Evolutionary conservation across 2,113 vertebrate species (phyloP), one percentile per base, ranked within the genome.

Genomic region (Ptilorrhoa leucosticta): DNA sequence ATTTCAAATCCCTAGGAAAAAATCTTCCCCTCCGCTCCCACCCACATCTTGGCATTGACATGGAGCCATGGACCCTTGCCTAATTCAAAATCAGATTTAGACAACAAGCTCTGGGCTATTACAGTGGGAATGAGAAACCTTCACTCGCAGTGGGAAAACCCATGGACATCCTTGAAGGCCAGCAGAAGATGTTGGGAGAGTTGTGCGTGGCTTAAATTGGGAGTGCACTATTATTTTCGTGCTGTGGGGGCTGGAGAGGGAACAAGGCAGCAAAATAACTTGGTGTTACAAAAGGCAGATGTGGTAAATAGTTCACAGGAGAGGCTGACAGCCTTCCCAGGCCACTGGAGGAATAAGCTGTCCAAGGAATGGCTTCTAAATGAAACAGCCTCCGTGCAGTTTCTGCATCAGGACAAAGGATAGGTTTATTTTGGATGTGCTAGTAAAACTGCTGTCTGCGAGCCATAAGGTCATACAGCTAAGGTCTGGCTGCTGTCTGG

Each of bases 361-460:
- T 94, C 93, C 88, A 87, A 96, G 89, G 64, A 95, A 88, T 7
- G 28, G 61, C 68, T 94, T 90, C 93, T 93, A 95, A 92, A 90
- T 39, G 93, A 94, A 96, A 94, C 88, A 93, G 90, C 76, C 82
- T 94, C 72, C 27, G 2, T 88, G 69, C 69, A 94, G 89, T 87
- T 92, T 94, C 50, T 96, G 53, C 56, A 70, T 78, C 76, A 94
- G 90, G 88, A 90, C 88, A 90, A 92, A 92, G 40, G 68, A 83
- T 33, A 63, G 76, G 88, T 94, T 96, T 97, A 73, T 92, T 96
- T 95, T 96, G 94, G 93, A 96, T 64, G 85, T 84, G 90, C 93
- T 90, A 84, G 76, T 73, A 90, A 94, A 96, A 95, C 31, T 77
- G 72, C 90, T 92, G 96, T 95, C 94, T 95, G 88, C 0, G 0